Evolutionary conservation across 2,113 vertebrate species (phyloP).

Genomic region (Dicerorhinus sumatrensis): DNA sequence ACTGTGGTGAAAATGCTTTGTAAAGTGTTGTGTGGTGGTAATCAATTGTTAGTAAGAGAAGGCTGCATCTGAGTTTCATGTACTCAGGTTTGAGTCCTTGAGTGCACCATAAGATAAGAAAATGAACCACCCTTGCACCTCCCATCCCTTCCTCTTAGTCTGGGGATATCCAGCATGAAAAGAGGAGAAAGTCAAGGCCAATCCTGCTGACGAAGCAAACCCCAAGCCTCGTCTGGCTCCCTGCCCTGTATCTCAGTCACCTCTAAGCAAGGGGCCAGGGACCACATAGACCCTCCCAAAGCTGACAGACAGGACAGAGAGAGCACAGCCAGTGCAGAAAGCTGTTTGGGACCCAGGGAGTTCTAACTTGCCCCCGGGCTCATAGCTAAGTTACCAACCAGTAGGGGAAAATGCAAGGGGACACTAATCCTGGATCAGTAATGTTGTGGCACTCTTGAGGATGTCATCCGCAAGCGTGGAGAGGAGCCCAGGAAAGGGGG

Average conservation of each 20-base stretch:
- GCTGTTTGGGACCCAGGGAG: background rate
- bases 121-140: background rate
- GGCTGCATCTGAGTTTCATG: background rate
- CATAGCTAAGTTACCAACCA: background rate
- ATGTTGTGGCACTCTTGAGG: background rate
- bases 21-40: background rate
- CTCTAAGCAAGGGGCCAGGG: background rate
- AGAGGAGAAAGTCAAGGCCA: background rate
- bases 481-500: background rate
- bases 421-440: background rate
- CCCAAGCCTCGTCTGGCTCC: background rate
- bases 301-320: background rate
- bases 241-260: background rate
- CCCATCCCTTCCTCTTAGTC: background rate
- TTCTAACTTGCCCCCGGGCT: background rate
- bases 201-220: background rate
- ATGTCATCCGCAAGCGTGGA: background rate
- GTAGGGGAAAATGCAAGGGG: too few species aligned
- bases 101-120: background rate
- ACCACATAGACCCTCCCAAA: background rate
- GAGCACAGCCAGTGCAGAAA: accelerated
- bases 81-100: background rate
- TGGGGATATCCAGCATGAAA: background rate
- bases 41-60: background rate
- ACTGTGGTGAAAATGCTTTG: background rate